Base-by-base conservation (phyloP, 2,888 invertebrate genomes). In the Leptinotarsa rubiginosa region DNA sequence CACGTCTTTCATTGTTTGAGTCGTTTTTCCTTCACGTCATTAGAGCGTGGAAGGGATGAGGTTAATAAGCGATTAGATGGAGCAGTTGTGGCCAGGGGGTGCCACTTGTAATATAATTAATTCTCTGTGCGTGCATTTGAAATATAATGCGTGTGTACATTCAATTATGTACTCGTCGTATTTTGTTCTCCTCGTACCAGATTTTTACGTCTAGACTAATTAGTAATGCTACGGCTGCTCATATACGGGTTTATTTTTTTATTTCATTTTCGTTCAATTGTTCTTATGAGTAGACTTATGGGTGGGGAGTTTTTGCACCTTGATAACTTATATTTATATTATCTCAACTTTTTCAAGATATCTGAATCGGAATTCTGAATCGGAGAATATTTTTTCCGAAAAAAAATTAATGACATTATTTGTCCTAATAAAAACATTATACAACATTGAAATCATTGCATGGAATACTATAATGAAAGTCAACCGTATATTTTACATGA, bases 41-140 rank as follows among this genome's bases (percentile, higher is more conserved):
- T 49, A 25, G 25, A 66, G 59, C 47, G 15, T 59, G 25, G 65
- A 69, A 73, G 67, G 69, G 75, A 69, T 74, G n/a, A 62, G 75
- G 73, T 72, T 77, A 77, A 77, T 77, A 70, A 71, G 66, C 73
- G 65, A 73, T 52, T 69, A n/a, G 70, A 68, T 64, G 73, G 47
- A 56, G 31, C 59, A 54, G 56, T 41, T 56, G 70, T 49, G 62
- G 70, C 47, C 59, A 12, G 22, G 69, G 70, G 68, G 66, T 70
- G 25, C 41, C 68, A 52, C 52, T 52, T 52, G 72, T 52, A 68
- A 54, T 70, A 54, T 75, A 73, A 77, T 75, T 74, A 74, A 75
- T 74, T 75, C 71, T 65, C 18, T 69, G 59, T 75, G 73, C 72
- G 74, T 75, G 75, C 70, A 62, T 62, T 52, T 41, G 69, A 72